Evolutionary conservation across 2,888 invertebrate genomes (phyloP).

Genomic region (Margaritifera margaritifera): DNA sequence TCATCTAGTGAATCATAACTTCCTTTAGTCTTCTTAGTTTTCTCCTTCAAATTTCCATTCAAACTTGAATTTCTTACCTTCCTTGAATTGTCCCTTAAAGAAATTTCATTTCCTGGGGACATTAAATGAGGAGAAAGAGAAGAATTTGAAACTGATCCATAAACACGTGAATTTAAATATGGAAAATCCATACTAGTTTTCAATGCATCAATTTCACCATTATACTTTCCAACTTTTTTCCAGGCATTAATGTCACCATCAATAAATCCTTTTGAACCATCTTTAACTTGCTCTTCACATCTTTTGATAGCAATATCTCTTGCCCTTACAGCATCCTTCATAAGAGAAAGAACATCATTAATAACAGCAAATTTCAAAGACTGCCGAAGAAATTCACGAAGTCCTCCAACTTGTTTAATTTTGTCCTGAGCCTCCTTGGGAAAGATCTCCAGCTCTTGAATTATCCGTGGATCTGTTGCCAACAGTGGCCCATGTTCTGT

Average conservation of each 20-base stretch:
- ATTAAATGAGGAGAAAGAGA: no score
- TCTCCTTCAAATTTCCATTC: no score
- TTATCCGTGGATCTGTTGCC: slow-evolving; percentile 37
- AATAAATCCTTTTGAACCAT: slow-evolving; percentile 11
- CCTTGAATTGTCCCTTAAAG: no score
- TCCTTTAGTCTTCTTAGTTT: no score
- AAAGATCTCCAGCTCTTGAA: slow-evolving; percentile 46
- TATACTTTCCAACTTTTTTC: slow-evolving; percentile 41
- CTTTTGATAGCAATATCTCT: slow-evolving; percentile 36
- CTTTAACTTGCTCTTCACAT: slow-evolving; percentile 14
- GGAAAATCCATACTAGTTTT: slow-evolving; percentile 9
- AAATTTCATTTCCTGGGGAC: no score
- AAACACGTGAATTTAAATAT: slow-evolving; percentile 3
- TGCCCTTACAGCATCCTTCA: slow-evolving; percentile 44
- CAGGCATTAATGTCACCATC: slow-evolving; percentile 25
- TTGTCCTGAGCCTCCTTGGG: slow-evolving; percentile 48
- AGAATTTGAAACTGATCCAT: slow-evolving; percentile 1
- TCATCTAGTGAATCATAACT: no score
- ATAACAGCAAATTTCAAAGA: slow-evolving; percentile 53
- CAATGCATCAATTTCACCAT: slow-evolving; percentile 27
- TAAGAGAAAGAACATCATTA: slow-evolving; percentile 47
- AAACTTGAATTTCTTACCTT: no score
- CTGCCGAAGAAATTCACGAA: slow-evolving; percentile 44
- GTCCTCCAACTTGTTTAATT: slow-evolving; percentile 46
- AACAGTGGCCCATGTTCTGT: slow-evolving; percentile 50